Evolutionary conservation across 2,888 invertebrate species (phyloP).

Genomic region (Luperina testacea): DNA sequence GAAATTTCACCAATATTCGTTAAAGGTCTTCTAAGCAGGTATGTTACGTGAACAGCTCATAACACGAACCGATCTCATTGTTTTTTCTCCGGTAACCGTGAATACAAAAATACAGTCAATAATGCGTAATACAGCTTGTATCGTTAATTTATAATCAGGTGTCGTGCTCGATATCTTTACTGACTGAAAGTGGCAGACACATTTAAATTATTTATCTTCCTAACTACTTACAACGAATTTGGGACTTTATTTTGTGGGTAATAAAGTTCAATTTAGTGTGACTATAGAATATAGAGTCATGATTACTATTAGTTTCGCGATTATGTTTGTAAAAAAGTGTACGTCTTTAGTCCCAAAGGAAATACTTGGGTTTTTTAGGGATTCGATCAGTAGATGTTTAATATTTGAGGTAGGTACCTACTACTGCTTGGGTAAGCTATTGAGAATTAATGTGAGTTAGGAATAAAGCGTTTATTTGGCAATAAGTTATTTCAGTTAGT

Average conservation of each 20-base stretch:
- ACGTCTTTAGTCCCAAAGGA: slow-evolving; percentile 36
- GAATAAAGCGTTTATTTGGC: slow-evolving; percentile 17
- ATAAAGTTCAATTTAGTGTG: slow-evolving; percentile 42
- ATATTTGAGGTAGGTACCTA: slow-evolving; percentile 37
- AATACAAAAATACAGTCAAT: slow-evolving; percentile 39
- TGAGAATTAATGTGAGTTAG: slow-evolving; percentile 12
- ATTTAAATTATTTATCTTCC: slow-evolving; percentile 56
- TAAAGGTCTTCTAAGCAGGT: not conserved
- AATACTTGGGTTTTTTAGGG: slow-evolving; percentile 30
- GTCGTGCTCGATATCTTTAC: slow-evolving; percentile 55
- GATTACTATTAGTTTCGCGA: slow-evolving; percentile 40
- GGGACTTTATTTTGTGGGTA: not conserved
- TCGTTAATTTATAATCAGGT: slow-evolving; percentile 59
- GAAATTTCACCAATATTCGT: not conserved
- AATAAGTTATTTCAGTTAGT: not conserved
- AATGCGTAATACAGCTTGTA: slow-evolving; percentile 30
- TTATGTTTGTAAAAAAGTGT: slow-evolving; percentile 45
- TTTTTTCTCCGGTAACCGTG: slow-evolving; percentile 18
- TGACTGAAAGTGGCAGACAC: slow-evolving; percentile 35
- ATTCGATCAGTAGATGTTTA: slow-evolving; percentile 37
- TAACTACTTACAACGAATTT: slow-evolving; percentile 18
- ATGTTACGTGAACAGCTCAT: slow-evolving; percentile 24
- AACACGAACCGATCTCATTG: slow-evolving; percentile 2
- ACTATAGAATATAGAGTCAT: too few species aligned
- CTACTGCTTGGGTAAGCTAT: slow-evolving; percentile 3